A percentile compares a stretch with the other conserved stretches of the same genome.
Conservation (phyloP, 1,140 invertebrate genomes). For the Anastrepha ludens region DNA sequence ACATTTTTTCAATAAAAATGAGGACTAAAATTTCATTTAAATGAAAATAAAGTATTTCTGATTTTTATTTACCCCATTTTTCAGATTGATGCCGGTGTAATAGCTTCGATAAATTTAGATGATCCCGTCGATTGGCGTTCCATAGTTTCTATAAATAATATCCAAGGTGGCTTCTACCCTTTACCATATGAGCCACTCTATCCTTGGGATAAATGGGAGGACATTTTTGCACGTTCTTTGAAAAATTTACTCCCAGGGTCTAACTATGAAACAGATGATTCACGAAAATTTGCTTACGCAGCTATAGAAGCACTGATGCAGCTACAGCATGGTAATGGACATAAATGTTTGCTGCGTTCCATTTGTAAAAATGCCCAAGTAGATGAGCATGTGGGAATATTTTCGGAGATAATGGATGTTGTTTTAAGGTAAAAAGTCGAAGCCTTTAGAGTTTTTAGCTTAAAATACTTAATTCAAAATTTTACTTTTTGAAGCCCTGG, state of each 20-base stretch:
- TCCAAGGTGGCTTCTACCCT: slow-evolving; percentile 56
- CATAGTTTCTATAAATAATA: slow-evolving; percentile 55
- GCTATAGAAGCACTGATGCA: slow-evolving; percentile 56
- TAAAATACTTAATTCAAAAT: not conserved
- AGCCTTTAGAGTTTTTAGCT: not conserved
- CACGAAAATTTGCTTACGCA: slow-evolving; percentile 55
- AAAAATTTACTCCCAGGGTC: not conserved
- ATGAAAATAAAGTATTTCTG: no score
- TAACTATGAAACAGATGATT: slow-evolving; percentile 52
- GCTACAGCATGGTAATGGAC: slow-evolving; percentile 42
- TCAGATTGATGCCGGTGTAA: slow-evolving; percentile 54
- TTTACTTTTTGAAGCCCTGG: slow-evolving; percentile 62
- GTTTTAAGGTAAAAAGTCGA: slow-evolving; percentile 56
- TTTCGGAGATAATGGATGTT: slow-evolving; percentile 56
- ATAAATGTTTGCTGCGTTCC: slow-evolving; percentile 55
- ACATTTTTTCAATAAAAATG: no score
- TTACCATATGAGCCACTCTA: slow-evolving; percentile 55
- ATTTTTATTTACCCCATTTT: not conserved
- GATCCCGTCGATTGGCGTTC: slow-evolving; percentile 57
- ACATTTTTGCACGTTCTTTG: slow-evolving; percentile 43
- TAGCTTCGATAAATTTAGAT: slow-evolving; percentile 39
- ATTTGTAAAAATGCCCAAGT: slow-evolving; percentile 60
- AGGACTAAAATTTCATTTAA: no score
- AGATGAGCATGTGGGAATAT: slow-evolving; percentile 56
- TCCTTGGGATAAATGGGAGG: slow-evolving; percentile 59